A percentile compares a stretch with the other conserved stretches of the same genome.
Conservation (phyloP, 2,797 vertebrate species). For the Florisuga fusca region DNA sequence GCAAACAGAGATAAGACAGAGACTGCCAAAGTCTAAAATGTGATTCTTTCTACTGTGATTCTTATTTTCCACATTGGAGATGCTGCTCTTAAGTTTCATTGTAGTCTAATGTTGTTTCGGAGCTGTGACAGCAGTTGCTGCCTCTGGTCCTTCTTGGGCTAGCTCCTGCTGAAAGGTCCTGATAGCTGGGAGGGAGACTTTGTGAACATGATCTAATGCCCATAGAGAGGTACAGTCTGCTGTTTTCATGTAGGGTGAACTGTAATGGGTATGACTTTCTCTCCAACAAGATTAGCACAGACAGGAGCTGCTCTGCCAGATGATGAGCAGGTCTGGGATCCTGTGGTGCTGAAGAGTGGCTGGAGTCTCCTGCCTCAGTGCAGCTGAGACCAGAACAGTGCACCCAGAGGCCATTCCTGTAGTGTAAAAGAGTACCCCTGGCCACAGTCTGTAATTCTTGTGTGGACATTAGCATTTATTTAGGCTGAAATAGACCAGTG, state of each 20-base stretch:
- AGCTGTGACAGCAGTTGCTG: background rate
- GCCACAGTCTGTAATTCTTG: background rate
- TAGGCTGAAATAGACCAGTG: background rate
- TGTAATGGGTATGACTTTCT: background rate
- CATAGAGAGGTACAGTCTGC: background rate
- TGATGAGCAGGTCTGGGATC: background rate
- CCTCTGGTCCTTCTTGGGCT: background rate
- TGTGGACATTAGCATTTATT: background rate
- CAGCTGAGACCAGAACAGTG: rapidly evolving
- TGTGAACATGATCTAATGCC: background rate
- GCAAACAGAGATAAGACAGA: background rate
- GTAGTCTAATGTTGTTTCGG: background rate
- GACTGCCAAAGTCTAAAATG: background rate
- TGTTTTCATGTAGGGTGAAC: background rate
- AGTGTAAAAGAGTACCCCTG: background rate
- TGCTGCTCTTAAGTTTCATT: background rate
- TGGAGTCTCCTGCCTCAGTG: background rate
- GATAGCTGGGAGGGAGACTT: background rate
- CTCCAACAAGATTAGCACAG: background rate
- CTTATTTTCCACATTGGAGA: rapidly evolving
- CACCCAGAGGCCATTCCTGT: rapidly evolving
- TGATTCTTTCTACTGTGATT: background rate
- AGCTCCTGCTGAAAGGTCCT: background rate
- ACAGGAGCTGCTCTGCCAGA: background rate
- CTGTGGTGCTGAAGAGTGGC: background rate